A percentile compares a stretch with the other conserved stretches of the same genome.
Evolutionary conservation across 2,797 vertebrate species (phyloP).

Genomic region (Petrocephalus sullivani): DNA sequence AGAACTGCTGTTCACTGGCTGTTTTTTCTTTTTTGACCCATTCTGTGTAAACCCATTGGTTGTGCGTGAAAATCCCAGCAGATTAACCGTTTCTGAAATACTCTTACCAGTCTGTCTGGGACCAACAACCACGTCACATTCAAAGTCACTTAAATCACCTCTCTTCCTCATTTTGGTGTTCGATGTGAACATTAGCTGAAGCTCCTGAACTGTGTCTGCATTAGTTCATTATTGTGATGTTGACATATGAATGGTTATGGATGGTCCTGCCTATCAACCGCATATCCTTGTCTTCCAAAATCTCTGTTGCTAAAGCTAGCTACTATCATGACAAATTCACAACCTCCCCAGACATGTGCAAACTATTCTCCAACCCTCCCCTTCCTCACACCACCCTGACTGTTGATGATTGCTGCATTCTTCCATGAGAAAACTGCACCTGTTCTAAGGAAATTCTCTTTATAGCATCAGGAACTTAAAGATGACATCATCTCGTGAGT

Average conservation of each 20-base stretch:
- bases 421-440: not conserved
- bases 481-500: not conserved
- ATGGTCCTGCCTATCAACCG: not conserved
- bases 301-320: not conserved
- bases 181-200: not conserved
- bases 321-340: not conserved
- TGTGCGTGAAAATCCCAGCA: not conserved
- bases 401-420: not conserved
- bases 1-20: not conserved
- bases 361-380: not conserved
- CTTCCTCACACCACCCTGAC: not conserved
- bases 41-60: not conserved
- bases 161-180: not conserved
- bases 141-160: not conserved
- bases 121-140: too few relatives aligned
- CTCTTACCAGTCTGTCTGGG: too few relatives aligned
- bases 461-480: not conserved
- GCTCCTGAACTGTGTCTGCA: not conserved
- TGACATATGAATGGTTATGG: not conserved
- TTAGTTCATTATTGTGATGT: not conserved
- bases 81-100: not conserved
- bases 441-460: not conserved
- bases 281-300: not conserved
- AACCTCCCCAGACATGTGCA: not conserved
- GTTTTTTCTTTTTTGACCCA: not conserved